phyloP scores from a whole-genome alignment of 2,113 vertebrate genomes.

The Piprites chloris region DNA sequence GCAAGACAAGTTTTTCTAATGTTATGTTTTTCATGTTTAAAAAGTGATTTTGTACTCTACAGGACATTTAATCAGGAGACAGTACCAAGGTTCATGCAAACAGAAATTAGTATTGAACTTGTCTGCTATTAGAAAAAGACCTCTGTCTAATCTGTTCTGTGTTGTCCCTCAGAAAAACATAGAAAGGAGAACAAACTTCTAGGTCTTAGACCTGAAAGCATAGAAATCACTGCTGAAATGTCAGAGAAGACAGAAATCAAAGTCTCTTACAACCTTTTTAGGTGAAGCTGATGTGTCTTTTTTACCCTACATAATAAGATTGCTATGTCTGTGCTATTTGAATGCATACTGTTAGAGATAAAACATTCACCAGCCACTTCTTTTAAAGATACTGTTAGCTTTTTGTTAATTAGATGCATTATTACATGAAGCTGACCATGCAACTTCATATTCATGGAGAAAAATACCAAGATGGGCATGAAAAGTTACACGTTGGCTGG shows the following conservation, averaged over 20 bases:
- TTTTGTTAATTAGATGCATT: background rate
- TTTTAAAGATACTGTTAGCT: background rate
- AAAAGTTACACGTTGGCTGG: background rate
- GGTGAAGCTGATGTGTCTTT: background rate
- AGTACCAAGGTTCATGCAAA: background rate
- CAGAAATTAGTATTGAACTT: background rate
- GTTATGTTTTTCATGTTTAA: background rate
- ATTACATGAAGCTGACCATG: background rate
- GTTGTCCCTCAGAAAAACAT: background rate
- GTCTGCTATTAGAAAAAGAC: background rate
- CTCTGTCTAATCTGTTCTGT: background rate
- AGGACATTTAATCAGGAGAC: background rate
- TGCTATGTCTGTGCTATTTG: background rate
- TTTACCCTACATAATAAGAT: background rate
- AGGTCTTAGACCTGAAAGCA: background rate
- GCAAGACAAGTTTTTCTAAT: conserved; percentile 19
- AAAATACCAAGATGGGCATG: background rate
- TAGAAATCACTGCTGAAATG: background rate
- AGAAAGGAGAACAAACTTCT: background rate
- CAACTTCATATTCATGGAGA: background rate
- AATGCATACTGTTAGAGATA: background rate
- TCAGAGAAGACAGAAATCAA: background rate
- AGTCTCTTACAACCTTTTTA: background rate
- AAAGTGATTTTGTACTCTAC: background rate
- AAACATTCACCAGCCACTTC: background rate